These are phyloP conservation scores for Mungos mungo DNA, from an alignment of 2,113 vertebrate species.

Conservation along the genomic window DNA sequence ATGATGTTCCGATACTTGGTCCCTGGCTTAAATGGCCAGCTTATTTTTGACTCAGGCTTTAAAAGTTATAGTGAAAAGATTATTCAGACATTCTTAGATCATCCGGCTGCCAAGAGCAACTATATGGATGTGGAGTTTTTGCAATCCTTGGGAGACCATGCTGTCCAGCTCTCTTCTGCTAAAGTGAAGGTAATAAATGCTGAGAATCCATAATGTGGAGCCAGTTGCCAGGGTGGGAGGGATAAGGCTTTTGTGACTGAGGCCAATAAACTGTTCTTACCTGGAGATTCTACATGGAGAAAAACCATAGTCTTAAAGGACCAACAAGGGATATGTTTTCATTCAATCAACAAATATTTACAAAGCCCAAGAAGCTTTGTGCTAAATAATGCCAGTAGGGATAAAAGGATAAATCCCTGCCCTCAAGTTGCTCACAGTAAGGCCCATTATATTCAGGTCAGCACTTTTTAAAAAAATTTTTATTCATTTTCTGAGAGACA, in stretches of 20 bases:
- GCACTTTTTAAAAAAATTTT: not conserved
- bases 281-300: not conserved
- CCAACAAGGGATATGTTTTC: not conserved
- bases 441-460: not conserved
- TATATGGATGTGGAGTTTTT: conserved; percentile 86
- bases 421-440: not conserved
- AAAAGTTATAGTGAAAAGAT: conserved; percentile 79
- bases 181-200: conserved; percentile 80
- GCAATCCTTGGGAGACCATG: conserved; percentile 83
- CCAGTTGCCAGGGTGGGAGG: not conserved
- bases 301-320: not conserved
- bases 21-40: conserved; percentile 62
- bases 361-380: not conserved
- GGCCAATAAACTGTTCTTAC: not conserved
- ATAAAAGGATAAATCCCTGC: not conserved
- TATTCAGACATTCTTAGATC: conserved; percentile 85
- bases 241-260: not conserved
- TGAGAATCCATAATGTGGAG: not conserved
- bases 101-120: conserved; percentile 69
- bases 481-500: too few species aligned
- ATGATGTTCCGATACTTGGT: conserved; percentile 84
- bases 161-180: conserved; percentile 68
- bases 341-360: not conserved
- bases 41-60: conserved; percentile 86
- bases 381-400: not conserved